Base-by-base conservation (phyloP, 2,888 invertebrate genomes). In the Cerceris ruficornis region DNA sequence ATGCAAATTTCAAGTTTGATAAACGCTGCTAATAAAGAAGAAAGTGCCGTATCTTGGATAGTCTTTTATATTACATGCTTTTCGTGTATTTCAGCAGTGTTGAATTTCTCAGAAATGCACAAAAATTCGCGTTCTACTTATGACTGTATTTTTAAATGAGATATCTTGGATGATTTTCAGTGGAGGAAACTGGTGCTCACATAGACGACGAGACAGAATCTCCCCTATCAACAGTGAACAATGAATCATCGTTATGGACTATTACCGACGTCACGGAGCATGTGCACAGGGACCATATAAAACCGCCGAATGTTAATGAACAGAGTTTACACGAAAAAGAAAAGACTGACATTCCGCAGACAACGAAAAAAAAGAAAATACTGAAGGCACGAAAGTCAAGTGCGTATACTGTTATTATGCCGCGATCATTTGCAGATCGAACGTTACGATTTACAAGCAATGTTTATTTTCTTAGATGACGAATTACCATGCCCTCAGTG, bases 401-500 rank as follows among this genome's bases (percentile, higher is more conserved):
- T 85, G 42, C 2, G 42, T 59, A 59, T 28, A 2, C 28, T 57
- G 1, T 15, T 17, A 57, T 28, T 57, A 8, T 39, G n/a, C 6
- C 2, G 28, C 17, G 14, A 28, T 13, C 0, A 17, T 17, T 57
- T 28, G 17, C 2, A 57, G 8, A 28, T 7, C 17, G 13, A 39
- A 17, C 2, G 9, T 9, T 57, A 46, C 46, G 5, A 46, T 46
- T 46, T 46, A 4, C 14, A 7, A 52, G n/a, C 14, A 11, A n/a
- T 5, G 52, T 55, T 49, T 54, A n/a, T 5, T 50, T 28, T 50
- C 15, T 39, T 43, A 92, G 91, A 85, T 76, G 90, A 91, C 59
- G 93, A 93, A 72, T 88, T 94, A 74, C 92, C 93, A 5, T 97
- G 97, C 87, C 93, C 93, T 5, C 94, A 95, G 84, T 98, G 98